A percentile compares a stretch with the other conserved stretches of the same genome.
phyloP scores from a whole-genome alignment of 2,797 vertebrate genomes.

The Ceryle rudis region DNA sequence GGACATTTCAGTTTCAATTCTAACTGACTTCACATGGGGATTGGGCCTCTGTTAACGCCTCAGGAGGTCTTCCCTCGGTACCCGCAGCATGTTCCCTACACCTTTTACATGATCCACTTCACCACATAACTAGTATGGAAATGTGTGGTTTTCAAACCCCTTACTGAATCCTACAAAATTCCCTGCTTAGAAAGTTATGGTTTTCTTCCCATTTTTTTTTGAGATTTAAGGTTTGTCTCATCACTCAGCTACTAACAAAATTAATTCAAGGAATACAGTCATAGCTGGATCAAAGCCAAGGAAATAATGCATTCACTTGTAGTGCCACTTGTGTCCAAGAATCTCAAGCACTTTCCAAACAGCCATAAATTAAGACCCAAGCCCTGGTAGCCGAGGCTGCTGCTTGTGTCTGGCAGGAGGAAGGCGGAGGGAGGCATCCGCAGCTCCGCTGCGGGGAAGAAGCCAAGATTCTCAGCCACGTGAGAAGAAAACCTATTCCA shows the following conservation, averaged over 20 bases:
- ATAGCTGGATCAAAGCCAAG: constrained; percentile 43
- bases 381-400: background rate
- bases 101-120: background rate
- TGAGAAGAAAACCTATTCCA: background rate
- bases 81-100: background rate
- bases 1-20: background rate
- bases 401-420: background rate
- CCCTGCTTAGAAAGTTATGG: background rate
- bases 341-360: constrained; percentile 24
- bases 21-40: background rate
- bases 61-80: background rate
- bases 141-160: background rate
- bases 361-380: background rate
- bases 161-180: background rate
- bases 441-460: background rate
- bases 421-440: accelerated
- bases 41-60: background rate
- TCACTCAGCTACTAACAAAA: constrained; percentile 1
- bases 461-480: background rate
- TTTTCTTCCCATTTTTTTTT: constrained; percentile 8
- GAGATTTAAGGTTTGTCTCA: constrained; percentile 26
- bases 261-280: constrained; percentile 55
- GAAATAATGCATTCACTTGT: constrained; percentile 35
- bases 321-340: constrained; percentile 35
- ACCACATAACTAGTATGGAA: background rate